Percentiles rank a stretch among this genome's conserved stretches.
Conservation (phyloP, 37 sponge, comb jelly and placozoan species). For the Chondrilla cf. caribensis region DNA sequence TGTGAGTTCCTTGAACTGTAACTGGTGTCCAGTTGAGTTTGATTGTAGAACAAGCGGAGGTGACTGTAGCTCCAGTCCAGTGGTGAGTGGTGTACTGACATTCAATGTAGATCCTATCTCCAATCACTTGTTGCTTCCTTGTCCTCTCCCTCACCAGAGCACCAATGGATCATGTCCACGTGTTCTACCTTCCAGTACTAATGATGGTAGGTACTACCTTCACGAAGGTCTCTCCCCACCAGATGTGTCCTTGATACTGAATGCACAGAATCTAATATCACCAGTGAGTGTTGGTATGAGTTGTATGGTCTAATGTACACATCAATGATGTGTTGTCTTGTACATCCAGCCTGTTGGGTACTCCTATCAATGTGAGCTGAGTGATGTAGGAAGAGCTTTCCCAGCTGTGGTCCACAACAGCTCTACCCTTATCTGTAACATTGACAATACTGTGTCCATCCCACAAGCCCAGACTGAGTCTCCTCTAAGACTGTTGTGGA, state of each 20-base stretch:
- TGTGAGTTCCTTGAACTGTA: conserved; percentile 2
- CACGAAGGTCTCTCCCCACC: background rate
- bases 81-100: conserved; percentile 13
- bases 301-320: too few relatives aligned
- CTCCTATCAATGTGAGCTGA: background rate
- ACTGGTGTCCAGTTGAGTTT: conserved; percentile 27
- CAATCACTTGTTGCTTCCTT: too few relatives aligned
- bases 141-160: background rate
- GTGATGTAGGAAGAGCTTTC: too few relatives aligned
- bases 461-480: background rate
- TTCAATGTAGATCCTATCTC: too few relatives aligned
- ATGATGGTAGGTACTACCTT: conserved; percentile 11
- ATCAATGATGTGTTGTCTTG: too few relatives aligned
- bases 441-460: background rate
- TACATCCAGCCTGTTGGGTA: background rate
- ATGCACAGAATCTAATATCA: background rate
- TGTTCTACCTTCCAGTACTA: background rate
- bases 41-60: conserved; percentile 11
- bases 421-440: background rate
- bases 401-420: background rate
- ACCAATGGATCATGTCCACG: background rate
- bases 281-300: background rate
- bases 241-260: background rate
- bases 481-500: background rate
- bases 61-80: conserved; percentile 12